These are phyloP conservation scores for Cepphus grylle DNA, from an alignment of 2,113 vertebrate species.

Conservation along the genomic window DNA sequence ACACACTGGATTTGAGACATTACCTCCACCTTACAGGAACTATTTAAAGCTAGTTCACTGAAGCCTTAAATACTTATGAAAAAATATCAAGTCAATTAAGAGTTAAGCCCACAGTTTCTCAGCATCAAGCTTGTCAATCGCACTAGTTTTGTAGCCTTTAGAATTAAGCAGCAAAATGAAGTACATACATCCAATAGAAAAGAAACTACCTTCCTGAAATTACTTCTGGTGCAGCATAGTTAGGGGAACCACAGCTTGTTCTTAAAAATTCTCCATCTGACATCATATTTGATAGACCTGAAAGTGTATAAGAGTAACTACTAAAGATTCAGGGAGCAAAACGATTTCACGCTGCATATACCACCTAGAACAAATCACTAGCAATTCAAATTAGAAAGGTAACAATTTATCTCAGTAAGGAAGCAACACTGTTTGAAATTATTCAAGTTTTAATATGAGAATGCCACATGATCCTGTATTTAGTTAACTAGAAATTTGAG, in stretches of 20 bases:
- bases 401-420: not conserved
- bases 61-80: not conserved
- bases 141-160: not conserved
- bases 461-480: not conserved
- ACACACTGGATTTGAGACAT: not conserved
- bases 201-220: slow-evolving; percentile 90
- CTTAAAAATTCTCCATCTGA: slow-evolving; percentile 97
- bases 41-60: not conserved
- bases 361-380: not conserved
- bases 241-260: slow-evolving; percentile 97
- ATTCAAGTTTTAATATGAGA: not conserved
- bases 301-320: slow-evolving; percentile 59
- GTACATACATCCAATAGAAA: not conserved
- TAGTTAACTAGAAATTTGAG: not conserved
- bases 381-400: not conserved
- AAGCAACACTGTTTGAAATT: not conserved
- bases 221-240: slow-evolving; percentile 95
- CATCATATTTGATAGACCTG: slow-evolving; percentile 99
- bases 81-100: not conserved
- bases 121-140: not conserved
- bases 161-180: not conserved
- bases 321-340: slow-evolving; percentile 37
- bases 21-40: not conserved
- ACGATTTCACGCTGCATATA: not conserved
- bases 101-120: not conserved